These are phyloP conservation scores for Anguilla rostrata DNA, from an alignment of 2,113 vertebrate genomes.

Conservation along the genomic window DNA sequence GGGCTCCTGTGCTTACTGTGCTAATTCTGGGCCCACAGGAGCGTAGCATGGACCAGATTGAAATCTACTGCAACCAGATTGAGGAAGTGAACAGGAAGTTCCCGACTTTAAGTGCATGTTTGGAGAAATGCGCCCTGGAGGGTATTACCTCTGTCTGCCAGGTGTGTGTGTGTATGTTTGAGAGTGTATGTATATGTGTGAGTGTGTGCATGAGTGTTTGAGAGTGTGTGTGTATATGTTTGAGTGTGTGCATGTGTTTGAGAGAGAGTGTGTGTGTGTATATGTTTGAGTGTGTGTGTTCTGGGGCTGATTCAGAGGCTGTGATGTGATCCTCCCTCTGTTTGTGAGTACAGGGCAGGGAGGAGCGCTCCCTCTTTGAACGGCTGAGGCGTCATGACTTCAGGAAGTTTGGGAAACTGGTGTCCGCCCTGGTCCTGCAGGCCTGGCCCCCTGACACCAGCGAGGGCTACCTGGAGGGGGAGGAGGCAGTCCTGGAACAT, in stretches of 20 bases:
- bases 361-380: slow-evolving; percentile 61
- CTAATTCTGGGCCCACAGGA: slow-evolving; percentile 64
- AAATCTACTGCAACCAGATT: slow-evolving; percentile 67
- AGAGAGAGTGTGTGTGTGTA: too few species aligned
- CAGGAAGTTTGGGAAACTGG: slow-evolving; percentile 73
- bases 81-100: rapidly evolving
- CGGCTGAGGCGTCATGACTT: slow-evolving; percentile 28
- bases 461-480: slow-evolving; percentile 29
- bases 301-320: too few species aligned
- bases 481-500: slow-evolving; percentile 70
- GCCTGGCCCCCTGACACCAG: slow-evolving; percentile 72
- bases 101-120: slow-evolving; percentile 59
- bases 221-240: too few species aligned
- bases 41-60: slow-evolving; percentile 59
- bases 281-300: too few species aligned
- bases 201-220: too few species aligned
- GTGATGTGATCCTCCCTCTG: too few species aligned
- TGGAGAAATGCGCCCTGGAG: slow-evolving; percentile 76
- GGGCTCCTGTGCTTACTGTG: neutral
- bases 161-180: slow-evolving; percentile 62
- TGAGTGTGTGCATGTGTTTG: too few species aligned
- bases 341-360: slow-evolving; percentile 52
- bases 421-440: slow-evolving; percentile 80
- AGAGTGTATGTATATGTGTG: neutral
- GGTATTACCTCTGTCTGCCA: slow-evolving; percentile 79